Conservation (phyloP, 2,888 invertebrate genomes). For the Sarcophaga caerulescens region DNA sequence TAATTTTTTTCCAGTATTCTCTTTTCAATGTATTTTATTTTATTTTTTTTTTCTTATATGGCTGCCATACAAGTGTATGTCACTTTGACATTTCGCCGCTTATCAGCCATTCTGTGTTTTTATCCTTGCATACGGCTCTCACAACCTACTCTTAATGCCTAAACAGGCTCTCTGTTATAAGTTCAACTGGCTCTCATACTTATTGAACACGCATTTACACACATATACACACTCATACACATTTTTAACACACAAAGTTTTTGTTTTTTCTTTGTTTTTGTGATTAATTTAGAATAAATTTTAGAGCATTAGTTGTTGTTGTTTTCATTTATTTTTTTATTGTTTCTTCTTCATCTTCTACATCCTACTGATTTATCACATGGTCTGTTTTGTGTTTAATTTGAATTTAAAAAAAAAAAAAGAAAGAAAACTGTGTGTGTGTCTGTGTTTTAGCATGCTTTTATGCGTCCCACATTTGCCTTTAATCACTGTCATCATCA, state of each 20-base stretch:
- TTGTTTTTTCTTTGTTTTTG: not conserved
- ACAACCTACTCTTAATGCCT: conserved; percentile 54
- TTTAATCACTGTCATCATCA: conserved; percentile 48
- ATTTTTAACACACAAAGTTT: not conserved
- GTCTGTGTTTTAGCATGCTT: not conserved
- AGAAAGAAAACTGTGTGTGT: too few species aligned
- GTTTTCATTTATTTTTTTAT: not conserved
- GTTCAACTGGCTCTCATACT: not conserved
- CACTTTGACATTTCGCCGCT: conserved; percentile 73
- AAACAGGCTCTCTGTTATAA: not conserved
- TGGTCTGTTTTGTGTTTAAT: conserved; percentile 62
- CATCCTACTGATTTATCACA: conserved; percentile 65
- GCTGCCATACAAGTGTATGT: conserved; percentile 63
- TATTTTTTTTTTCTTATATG: conserved; percentile 8
- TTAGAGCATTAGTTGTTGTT: too few species aligned
- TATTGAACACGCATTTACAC: not conserved
- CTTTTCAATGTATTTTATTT: not conserved
- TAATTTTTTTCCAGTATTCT: conserved; percentile 9
- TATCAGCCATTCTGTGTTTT: conserved; percentile 80
- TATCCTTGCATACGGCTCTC: conserved; percentile 75
- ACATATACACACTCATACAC: not conserved
- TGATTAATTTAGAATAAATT: too few species aligned
- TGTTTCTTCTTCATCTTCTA: conserved; percentile 51
- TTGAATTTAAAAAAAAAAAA: not conserved
- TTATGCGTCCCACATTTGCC: conserved; percentile 64